These are phyloP conservation scores for Dasyprocta punctata DNA, from an alignment of 2,113 vertebrate genomes.

Conservation along the genomic window DNA sequence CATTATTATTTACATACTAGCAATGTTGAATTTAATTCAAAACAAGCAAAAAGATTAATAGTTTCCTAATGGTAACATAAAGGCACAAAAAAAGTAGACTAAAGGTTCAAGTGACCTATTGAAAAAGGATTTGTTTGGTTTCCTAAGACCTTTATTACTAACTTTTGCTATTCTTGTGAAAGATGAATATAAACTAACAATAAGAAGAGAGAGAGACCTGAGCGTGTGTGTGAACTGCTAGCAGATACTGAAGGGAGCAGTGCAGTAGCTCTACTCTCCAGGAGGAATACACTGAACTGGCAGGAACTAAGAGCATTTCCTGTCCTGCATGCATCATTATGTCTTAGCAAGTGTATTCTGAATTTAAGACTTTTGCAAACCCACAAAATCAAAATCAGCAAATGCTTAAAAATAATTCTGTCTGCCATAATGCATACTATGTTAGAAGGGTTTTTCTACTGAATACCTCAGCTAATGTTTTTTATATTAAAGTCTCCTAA, in stretches of 20 bases:
- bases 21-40: conserved; percentile 7
- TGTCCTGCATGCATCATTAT: background rate
- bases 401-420: conserved; percentile 40
- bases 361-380: conserved; percentile 39
- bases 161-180: background rate
- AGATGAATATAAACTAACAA: background rate
- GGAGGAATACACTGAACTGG: background rate
- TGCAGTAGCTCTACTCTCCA: background rate
- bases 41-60: background rate
- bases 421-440: background rate
- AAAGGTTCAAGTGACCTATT: background rate
- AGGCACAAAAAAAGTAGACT: background rate
- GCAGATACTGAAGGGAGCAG: background rate
- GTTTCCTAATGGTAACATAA: conserved; percentile 21
- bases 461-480: background rate
- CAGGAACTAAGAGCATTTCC: background rate
- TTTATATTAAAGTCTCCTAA: conserved; percentile 37
- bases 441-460: background rate
- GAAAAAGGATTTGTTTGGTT: background rate
- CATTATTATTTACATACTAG: background rate
- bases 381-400: conserved; percentile 43
- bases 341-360: conserved; percentile 29
- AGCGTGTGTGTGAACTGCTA: too few relatives aligned
- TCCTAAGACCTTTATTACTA: background rate
- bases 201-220: background rate